Conservation (phyloP, 2,797 vertebrate genomes). For the Neopelma chrysocephalum region DNA sequence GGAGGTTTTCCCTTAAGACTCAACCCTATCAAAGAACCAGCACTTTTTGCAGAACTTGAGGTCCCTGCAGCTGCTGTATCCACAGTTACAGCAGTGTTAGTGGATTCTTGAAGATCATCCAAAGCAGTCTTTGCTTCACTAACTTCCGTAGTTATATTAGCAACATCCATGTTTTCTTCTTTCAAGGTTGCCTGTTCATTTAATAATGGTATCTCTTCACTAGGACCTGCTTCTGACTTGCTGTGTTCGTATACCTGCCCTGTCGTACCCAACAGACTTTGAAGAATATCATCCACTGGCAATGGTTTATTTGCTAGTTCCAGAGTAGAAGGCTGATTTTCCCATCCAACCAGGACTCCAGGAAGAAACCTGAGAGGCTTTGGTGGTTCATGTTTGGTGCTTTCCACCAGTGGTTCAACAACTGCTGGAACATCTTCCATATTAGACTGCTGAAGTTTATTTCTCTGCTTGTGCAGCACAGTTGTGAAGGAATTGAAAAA, state of each 20-base stretch:
- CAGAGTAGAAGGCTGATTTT: conserved; percentile 86
- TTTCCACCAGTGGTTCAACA: conserved; percentile 79
- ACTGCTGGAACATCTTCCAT: conserved; percentile 75
- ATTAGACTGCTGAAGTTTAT: conserved; percentile 77
- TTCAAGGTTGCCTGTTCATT: conserved; percentile 56
- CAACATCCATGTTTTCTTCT: conserved; percentile 67
- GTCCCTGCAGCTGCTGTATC: conserved; percentile 64
- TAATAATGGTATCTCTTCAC: conserved; percentile 74
- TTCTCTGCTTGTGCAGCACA: conserved; percentile 84
- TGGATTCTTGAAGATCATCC: conserved; percentile 52
- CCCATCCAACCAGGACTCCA: conserved; percentile 92
- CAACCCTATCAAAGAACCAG: conserved; percentile 70
- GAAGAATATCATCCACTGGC: conserved; percentile 79
- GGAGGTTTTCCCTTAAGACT: conserved; percentile 94
- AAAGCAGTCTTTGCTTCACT: conserved; percentile 53
- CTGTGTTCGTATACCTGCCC: conserved; percentile 70
- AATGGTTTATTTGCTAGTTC: conserved; percentile 82
- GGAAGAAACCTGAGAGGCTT: conserved; percentile 96
- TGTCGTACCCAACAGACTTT: conserved; percentile 75
- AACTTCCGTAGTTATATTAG: conserved; percentile 70
- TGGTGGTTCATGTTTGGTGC: conserved; percentile 78
- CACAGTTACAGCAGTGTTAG: neutral
- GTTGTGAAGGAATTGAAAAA: conserved; percentile 87
- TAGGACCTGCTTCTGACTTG: conserved; percentile 60
- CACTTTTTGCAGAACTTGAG: conserved; percentile 64